Evolutionary conservation across 2,797 vertebrate species (phyloP).

Genomic region (Ispidina lecontei): DNA sequence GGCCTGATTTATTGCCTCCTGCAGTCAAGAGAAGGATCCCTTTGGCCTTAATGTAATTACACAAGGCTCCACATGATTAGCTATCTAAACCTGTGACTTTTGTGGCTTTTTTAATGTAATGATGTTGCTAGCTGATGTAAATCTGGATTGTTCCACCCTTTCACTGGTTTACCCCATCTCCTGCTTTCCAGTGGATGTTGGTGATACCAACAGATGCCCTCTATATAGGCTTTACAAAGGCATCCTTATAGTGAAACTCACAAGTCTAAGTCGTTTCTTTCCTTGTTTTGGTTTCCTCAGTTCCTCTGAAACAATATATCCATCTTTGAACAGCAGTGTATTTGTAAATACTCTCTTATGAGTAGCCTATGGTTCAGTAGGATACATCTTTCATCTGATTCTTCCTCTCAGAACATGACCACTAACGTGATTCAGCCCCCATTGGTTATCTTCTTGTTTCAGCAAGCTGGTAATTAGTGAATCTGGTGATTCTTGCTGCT

Average conservation of each 20-base stretch:
- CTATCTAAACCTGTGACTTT: background rate
- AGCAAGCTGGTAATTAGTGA: background rate
- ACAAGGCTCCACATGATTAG: background rate
- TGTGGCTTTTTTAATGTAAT: background rate
- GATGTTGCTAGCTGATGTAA: background rate
- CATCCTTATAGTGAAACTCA: background rate
- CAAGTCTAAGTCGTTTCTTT: background rate
- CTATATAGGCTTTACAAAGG: background rate
- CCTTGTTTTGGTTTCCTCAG: slow-evolving; percentile 1
- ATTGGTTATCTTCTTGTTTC: background rate
- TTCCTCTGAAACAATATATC: background rate
- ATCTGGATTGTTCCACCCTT: background rate
- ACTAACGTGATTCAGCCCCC: background rate
- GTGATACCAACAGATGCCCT: background rate
- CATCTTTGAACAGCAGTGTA: background rate
- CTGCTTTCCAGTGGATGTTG: background rate
- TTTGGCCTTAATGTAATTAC: background rate
- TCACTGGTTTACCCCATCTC: background rate
- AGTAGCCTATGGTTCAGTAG: background rate
- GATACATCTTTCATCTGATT: background rate
- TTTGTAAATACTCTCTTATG: slow-evolving; percentile 19
- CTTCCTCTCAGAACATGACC: slow-evolving; percentile 3
- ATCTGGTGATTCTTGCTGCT: background rate
- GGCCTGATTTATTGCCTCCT: background rate
- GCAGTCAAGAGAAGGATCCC: background rate